A percentile compares a stretch with the other conserved stretches of the same genome.
These are phyloP conservation scores for Nebria salina DNA, from an alignment of 2,888 invertebrate species.

Conservation along the genomic window DNA sequence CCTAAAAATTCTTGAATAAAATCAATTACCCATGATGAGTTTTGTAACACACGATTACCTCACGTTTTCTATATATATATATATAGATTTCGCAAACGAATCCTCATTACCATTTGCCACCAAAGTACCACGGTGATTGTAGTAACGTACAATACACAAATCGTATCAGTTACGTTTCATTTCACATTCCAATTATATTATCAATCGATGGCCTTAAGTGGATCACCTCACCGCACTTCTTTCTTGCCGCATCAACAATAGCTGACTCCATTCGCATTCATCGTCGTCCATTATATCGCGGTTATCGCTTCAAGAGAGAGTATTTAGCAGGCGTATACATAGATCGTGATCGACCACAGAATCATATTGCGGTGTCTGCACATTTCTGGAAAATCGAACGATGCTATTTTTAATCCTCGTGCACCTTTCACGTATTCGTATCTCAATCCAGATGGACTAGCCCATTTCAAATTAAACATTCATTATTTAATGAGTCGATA, in stretches of 20 bases:
- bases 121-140: not conserved
- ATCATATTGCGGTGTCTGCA: not conserved
- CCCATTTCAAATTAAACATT: no score
- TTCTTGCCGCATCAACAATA: not conserved
- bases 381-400: not conserved
- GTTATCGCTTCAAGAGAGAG: not conserved
- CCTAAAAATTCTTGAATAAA: not conserved
- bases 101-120: not conserved
- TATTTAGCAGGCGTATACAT: not conserved
- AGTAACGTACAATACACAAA: not conserved
- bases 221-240: not conserved
- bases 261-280: not conserved
- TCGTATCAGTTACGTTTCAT: not conserved
- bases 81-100: not conserved
- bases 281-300: not conserved
- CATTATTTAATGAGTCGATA: no score
- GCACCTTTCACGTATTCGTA: not conserved
- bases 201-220: not conserved
- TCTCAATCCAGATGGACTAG: not conserved
- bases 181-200: slow-evolving; percentile 1
- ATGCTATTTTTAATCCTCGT: not conserved
- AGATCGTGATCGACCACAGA: not conserved
- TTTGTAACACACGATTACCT: not conserved
- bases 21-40: not conserved
- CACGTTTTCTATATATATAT: not conserved